Base-by-base conservation (phyloP, 2,113 vertebrate genomes). In the Helogale parvula region DNA sequence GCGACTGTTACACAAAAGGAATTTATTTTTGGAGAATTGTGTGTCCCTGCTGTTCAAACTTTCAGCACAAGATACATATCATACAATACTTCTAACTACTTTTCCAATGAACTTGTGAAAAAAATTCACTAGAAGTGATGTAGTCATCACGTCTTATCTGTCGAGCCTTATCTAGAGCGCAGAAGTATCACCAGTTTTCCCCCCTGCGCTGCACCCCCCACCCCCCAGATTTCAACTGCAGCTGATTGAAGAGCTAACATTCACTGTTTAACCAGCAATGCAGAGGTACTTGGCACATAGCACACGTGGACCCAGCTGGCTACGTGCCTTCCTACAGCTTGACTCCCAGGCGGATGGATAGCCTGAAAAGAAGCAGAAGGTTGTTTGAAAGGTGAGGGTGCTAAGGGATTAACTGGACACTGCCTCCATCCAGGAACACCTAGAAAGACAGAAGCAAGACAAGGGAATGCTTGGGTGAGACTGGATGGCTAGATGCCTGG, bases 71-170 rank as follows among this genome's bases (percentile, higher is more conserved):
- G 84, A 90, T 84, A 63, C 23, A 45, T 89, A 77, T 90, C 57
- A 54, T 33, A 41, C 79, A 92, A 90, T 93, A 69, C 41, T 94
- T 97, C 82, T 60, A 84, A 50, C 57, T 45, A 7, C 66, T 89
- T 85, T 95, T 93, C 76, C 88, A 93, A 50, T 91, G 95, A 97
- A 93, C 91, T 94, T 90, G 27, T 16, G 57, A 66, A 94, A 96
- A 94, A 92, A 93, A 63, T 50, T 97, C 41, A 96, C 57, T 63
- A 47, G 69, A 80, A 57, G 15, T 82, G 54, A 96, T 65, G 91
- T 88, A 89, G 65, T 95, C 82, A 72, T 72, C 47, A 38, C 54
- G 47, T 92, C 81, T 80, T 92, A 74, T 71, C 33, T 81, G 50
- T 90, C 72, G 27, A 88, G 84, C 63, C 54, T 82, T 38, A 17